Conservation (phyloP, 2,888 invertebrate species). For the Dermolepida albohirtum region DNA sequence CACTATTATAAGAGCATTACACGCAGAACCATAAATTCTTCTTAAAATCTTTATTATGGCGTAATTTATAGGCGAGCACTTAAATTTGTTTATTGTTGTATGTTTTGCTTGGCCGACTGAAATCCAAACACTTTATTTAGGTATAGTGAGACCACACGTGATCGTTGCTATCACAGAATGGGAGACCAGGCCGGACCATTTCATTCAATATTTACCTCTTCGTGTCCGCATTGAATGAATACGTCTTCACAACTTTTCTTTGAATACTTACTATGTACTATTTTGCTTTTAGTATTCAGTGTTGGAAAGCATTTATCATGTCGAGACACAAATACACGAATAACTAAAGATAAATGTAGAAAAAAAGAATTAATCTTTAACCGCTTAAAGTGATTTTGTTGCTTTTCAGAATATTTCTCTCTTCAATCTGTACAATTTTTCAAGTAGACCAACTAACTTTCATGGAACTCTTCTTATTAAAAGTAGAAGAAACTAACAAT, state of each 20-base stretch:
- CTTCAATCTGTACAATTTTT: too few species aligned
- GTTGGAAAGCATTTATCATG: too few species aligned
- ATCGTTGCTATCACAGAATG: background rate
- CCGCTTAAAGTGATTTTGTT: too few species aligned
- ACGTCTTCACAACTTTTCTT: background rate
- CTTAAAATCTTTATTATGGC: slow-evolving; percentile 43
- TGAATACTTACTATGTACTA: too few species aligned
- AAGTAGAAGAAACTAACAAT: too few species aligned
- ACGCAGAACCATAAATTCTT: slow-evolving; percentile 43
- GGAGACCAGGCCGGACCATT: background rate
- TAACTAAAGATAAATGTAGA: too few species aligned
- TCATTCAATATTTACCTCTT: slow-evolving; percentile 19
- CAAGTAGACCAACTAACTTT: too few species aligned
- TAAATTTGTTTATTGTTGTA: slow-evolving; percentile 31
- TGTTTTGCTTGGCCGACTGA: slow-evolving; percentile 1
- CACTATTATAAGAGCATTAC: slow-evolving; percentile 29
- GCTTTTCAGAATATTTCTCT: too few species aligned
- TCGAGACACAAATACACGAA: too few species aligned
- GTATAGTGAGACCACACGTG: slow-evolving; percentile 22
- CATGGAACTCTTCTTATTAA: too few species aligned
- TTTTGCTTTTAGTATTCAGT: too few species aligned
- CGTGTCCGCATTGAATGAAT: background rate
- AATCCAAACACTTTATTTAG: background rate
- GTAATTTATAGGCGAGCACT: slow-evolving; percentile 29
- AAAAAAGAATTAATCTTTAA: too few species aligned